Evolutionary conservation across 2,113 vertebrate species (phyloP).

Genomic region (Blennius ocellaris): DNA sequence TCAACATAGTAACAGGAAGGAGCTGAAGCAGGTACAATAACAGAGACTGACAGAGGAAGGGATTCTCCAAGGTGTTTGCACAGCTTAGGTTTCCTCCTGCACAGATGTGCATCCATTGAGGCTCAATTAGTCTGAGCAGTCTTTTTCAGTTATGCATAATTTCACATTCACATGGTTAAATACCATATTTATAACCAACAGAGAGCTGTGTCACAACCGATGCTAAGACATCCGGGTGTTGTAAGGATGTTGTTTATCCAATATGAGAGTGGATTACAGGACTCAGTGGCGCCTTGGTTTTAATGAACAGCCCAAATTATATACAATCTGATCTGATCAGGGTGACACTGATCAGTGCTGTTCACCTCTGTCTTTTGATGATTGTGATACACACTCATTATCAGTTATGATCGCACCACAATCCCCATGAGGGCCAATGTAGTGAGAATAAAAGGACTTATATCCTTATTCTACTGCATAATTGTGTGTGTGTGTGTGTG

Average conservation of each 20-base stretch:
- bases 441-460: too few relatives aligned
- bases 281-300: background rate
- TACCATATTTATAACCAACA: slow-evolving; percentile 7
- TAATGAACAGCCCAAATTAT: background rate
- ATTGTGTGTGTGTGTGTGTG: too few relatives aligned
- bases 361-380: too few relatives aligned
- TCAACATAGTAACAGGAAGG: slow-evolving; percentile 11
- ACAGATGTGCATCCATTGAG: slow-evolving; percentile 19
- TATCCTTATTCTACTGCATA: too few relatives aligned
- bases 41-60: background rate
- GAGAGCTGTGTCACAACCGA: background rate
- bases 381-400: too few relatives aligned
- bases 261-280: background rate
- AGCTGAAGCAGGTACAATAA: background rate
- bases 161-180: slow-evolving; percentile 1
- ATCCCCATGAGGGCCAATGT: too few relatives aligned
- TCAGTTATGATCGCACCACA: too few relatives aligned
- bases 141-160: slow-evolving; percentile 4
- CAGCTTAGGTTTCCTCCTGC: slow-evolving; percentile 4
- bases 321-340: background rate
- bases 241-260: background rate
- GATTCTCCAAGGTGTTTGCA: slow-evolving; percentile 25
- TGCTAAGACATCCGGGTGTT: background rate
- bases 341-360: too few relatives aligned
- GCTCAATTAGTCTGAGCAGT: slow-evolving; percentile 13